A percentile compares a stretch with the other conserved stretches of the same genome.
Evolutionary conservation across 2,113 vertebrate genomes (phyloP).

Genomic region (Climacteris rufus): DNA sequence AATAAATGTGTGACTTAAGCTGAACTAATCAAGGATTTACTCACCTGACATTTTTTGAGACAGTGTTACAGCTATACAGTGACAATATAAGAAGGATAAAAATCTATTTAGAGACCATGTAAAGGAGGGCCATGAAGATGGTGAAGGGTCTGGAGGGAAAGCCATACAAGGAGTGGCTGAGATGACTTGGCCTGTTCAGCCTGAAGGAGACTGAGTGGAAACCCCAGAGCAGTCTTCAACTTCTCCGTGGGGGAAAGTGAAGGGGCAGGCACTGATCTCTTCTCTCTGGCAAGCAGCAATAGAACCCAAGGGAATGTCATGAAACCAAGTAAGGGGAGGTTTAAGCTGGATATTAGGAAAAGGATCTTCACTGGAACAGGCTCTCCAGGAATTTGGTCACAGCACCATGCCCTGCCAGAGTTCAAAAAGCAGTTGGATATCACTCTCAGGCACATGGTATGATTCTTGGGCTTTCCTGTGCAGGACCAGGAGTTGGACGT

Average conservation of each 20-base stretch:
- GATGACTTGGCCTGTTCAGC: not conserved
- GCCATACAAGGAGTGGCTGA: not conserved
- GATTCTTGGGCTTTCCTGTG: not conserved
- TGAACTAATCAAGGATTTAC: not conserved
- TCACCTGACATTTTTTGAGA: not conserved
- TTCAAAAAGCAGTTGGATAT: not conserved
- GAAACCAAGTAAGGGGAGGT: not conserved
- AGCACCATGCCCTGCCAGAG: not conserved
- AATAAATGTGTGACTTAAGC: not conserved
- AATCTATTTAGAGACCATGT: not conserved
- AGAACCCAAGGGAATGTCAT: not conserved
- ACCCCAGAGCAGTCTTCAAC: not conserved
- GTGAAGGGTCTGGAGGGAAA: not conserved
- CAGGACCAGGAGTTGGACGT: not conserved
- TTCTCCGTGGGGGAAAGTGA: accelerated
- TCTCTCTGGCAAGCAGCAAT: not conserved
- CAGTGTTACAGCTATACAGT: not conserved
- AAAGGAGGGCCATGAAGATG: not conserved
- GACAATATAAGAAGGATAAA: not conserved
- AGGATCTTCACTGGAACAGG: not conserved
- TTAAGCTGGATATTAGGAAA: not conserved
- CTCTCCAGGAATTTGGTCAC: accelerated
- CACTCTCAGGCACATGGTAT: not conserved
- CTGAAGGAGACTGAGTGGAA: not conserved
- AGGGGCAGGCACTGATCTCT: not conserved